A percentile compares a stretch with the other conserved stretches of the same genome.
phyloP scores from a whole-genome alignment of 1,140 invertebrate genomes.

The Trachymyrmex septentrionalis region DNA sequence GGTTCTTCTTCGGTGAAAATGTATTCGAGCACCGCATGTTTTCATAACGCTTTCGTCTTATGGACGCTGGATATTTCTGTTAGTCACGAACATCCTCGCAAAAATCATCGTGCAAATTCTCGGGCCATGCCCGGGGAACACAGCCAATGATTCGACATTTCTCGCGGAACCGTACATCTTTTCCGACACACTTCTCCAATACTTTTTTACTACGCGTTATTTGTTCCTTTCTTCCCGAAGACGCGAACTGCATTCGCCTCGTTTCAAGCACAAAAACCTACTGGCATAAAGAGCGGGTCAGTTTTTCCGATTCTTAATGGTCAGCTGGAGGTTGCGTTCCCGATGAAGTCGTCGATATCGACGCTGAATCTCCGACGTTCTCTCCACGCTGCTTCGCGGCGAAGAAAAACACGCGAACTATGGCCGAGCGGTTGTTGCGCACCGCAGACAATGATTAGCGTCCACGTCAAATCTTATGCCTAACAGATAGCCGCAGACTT shows the following conservation, averaged over 20 bases:
- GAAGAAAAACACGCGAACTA: conserved; percentile 11
- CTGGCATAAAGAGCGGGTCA: conserved; percentile 9
- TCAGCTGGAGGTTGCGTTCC: conserved; percentile 13
- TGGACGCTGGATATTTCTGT: not conserved
- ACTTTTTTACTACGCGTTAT: not conserved
- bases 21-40: conserved; percentile 43
- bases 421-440: conserved; percentile 23
- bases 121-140: not conserved
- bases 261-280: conserved; percentile 26
- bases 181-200: conserved; percentile 8
- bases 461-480: conserved; percentile 42
- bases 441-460: conserved; percentile 58
- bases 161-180: not conserved
- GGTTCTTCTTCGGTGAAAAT: conserved; percentile 25
- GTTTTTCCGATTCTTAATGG: conserved; percentile 48
- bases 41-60: not conserved
- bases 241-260: conserved; percentile 31
- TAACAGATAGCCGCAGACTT: conserved; percentile 52
- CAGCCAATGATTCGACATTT: not conserved
- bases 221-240: conserved; percentile 11
- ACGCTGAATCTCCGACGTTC: conserved; percentile 27
- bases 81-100: not conserved
- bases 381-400: not conserved
- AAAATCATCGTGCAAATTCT: not conserved
- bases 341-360: conserved; percentile 33